Percentiles rank a stretch among this genome's conserved stretches.
These are phyloP conservation scores for Buathra laborator DNA, from an alignment of 2,888 invertebrate genomes.

Conservation along the genomic window DNA sequence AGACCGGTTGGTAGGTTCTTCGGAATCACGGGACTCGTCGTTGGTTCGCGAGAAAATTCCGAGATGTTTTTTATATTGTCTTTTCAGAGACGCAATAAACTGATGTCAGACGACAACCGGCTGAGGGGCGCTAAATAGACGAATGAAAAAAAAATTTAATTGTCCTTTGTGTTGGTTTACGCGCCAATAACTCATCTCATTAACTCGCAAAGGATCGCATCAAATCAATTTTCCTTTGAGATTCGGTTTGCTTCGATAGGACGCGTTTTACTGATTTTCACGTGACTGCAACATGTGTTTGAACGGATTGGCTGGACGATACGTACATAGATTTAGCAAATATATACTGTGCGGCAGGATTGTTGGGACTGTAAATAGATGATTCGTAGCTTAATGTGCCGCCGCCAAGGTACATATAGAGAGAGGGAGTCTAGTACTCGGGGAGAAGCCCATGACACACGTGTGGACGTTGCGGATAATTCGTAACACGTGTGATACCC, in stretches of 20 bases:
- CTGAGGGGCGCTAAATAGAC: neutral
- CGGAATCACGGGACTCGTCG: neutral
- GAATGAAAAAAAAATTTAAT: neutral
- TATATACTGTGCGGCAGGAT: neutral
- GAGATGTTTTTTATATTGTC: neutral
- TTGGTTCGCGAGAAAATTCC: neutral
- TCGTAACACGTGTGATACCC: constrained; percentile 64
- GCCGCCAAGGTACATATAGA: neutral
- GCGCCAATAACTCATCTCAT: no score
- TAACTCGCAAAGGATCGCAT: constrained; percentile 16
- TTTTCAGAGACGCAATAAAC: neutral
- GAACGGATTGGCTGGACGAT: neutral
- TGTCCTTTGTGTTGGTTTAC: no score
- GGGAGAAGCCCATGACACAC: constrained; percentile 34
- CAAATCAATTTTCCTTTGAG: constrained; percentile 36
- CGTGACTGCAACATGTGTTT: neutral
- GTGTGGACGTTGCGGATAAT: constrained; percentile 63
- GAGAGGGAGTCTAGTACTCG: constrained; percentile 9
- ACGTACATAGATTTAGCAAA: constrained; percentile 3
- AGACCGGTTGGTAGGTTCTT: neutral
- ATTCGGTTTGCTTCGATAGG: constrained; percentile 22
- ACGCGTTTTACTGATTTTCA: constrained; percentile 40
- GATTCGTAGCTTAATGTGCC: neutral
- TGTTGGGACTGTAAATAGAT: constrained; percentile 2
- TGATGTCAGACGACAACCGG: neutral